A percentile compares a stretch with the other conserved stretches of the same genome.
Conservation (phyloP, 2,888 invertebrate genomes). For the Idaea straminata region DNA sequence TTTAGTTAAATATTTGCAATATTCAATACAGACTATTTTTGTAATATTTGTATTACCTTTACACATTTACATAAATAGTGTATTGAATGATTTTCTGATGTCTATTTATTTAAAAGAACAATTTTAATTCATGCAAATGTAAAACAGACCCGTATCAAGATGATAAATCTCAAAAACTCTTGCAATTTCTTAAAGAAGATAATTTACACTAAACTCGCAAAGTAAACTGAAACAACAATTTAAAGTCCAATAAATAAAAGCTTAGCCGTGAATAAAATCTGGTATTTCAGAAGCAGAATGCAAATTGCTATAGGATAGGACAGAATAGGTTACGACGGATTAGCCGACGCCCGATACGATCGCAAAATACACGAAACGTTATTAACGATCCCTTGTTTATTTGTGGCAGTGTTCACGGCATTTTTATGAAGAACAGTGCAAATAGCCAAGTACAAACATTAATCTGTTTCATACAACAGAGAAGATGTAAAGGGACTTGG, state of each 20-base stretch:
- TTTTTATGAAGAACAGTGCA: conserved; percentile 78
- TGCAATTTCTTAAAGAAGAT: not conserved
- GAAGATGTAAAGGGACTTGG: conserved; percentile 70
- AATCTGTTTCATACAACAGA: conserved; percentile 77
- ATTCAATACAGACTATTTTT: no score
- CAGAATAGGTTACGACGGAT: conserved; percentile 36
- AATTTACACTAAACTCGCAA: conserved; percentile 1
- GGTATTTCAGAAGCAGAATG: conserved; percentile 24
- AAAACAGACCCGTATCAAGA: not conserved
- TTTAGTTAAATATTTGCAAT: no score
- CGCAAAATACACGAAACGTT: conserved; percentile 55
- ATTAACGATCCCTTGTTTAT: conserved; percentile 67
- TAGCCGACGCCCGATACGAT: conserved; percentile 50
- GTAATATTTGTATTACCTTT: not conserved
- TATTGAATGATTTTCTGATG: not conserved
- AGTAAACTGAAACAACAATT: conserved; percentile 7
- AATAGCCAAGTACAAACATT: conserved; percentile 75
- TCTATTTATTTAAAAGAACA: not conserved
- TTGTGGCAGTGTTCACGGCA: conserved; percentile 61
- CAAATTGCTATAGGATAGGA: conserved; percentile 18
- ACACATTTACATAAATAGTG: not conserved
- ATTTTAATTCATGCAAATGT: not conserved
- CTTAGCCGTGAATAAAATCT: conserved; percentile 17
- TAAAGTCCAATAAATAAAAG: conserved; percentile 23
- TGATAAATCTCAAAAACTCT: not conserved